Evolutionary conservation across 2,113 vertebrate genomes (phyloP).

Genomic region (Trinectes maculatus): DNA sequence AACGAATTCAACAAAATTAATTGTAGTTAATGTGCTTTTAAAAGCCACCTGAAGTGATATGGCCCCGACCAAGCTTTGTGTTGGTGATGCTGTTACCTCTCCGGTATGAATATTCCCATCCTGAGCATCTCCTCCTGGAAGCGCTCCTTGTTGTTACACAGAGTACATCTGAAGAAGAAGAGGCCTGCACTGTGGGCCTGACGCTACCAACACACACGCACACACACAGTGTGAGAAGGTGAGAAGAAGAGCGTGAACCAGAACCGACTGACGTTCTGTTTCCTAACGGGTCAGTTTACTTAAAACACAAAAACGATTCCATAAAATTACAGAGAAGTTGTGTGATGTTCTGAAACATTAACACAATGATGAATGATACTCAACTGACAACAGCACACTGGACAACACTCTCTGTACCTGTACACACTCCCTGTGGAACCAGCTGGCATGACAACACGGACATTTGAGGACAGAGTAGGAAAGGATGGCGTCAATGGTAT

Average conservation of each 20-base stretch:
- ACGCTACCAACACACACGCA: constrained; percentile 74
- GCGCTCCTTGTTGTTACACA: constrained; percentile 92
- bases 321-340: too few species aligned
- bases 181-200: constrained; percentile 94
- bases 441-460: constrained; percentile 92
- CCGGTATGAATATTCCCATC: constrained; percentile 96
- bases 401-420: constrained; percentile 82
- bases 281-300: too few species aligned
- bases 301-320: too few species aligned
- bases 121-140: constrained; percentile 96
- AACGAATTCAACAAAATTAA: too few species aligned
- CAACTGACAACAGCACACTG: background rate
- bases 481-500: constrained; percentile 86
- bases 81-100: constrained; percentile 80
- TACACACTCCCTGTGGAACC: constrained; percentile 96
- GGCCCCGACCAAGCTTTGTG: too few species aligned
- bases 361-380: too few species aligned
- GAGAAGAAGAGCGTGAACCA: too few species aligned
- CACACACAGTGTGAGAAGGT: too few species aligned
- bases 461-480: constrained; percentile 86
- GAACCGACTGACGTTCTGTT: too few species aligned
- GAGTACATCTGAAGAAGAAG: constrained; percentile 96
- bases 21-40: too few species aligned
- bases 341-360: too few species aligned
- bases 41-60: too few species aligned